Evolutionary conservation across 2,113 vertebrate genomes (phyloP).

Genomic region (Tragelaphus strepsiceros): DNA sequence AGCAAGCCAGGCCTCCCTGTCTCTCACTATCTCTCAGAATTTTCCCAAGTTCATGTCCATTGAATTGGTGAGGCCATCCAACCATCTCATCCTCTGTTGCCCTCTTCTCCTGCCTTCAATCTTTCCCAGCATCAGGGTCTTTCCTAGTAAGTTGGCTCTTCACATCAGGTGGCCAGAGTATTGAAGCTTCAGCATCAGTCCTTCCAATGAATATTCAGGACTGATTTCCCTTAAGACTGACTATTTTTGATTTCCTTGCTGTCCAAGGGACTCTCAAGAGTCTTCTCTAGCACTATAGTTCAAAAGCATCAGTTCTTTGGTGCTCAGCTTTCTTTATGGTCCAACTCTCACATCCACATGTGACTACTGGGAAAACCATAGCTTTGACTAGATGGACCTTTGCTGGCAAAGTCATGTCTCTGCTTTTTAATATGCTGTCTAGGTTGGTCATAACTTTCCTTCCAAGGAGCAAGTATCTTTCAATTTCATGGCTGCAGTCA

Average conservation of each 20-base stretch:
- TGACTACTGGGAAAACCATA: neutral
- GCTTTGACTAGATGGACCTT: neutral
- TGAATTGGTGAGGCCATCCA: neutral
- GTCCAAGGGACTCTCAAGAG: neutral
- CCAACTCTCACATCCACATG: neutral
- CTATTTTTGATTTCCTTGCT: fast-evolving
- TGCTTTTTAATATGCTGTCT: neutral
- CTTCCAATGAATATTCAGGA: neutral
- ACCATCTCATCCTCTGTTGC: neutral
- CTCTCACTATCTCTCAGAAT: fast-evolving
- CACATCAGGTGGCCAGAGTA: neutral
- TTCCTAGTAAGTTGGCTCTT: neutral
- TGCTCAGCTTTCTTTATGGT: neutral
- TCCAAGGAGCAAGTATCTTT: neutral
- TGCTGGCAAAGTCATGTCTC: neutral
- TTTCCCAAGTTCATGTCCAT: neutral
- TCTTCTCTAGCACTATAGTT: neutral
- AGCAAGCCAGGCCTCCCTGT: neutral
- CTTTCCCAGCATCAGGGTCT: neutral
- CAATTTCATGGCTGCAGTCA: neutral
- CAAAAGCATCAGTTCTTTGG: neutral
- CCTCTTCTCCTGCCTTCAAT: neutral
- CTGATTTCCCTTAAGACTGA: neutral
- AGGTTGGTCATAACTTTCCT: neutral
- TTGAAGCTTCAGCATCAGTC: neutral